phyloP scores from a whole-genome alignment of 2,888 invertebrate genomes.

The Geotrupes spiniger region DNA sequence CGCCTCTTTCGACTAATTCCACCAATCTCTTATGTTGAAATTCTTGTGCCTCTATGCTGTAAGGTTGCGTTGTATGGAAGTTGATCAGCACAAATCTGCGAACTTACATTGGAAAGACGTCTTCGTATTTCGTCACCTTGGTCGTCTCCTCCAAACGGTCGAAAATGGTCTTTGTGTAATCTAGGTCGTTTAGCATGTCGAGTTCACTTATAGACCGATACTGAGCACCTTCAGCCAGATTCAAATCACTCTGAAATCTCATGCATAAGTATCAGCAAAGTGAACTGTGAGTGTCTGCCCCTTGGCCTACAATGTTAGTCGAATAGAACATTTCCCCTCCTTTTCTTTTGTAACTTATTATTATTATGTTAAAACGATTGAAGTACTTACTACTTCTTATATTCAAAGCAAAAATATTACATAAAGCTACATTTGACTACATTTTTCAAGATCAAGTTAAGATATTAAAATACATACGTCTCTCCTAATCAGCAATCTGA shows the following conservation, averaged over 20 bases:
- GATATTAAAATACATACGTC: constrained; percentile 45
- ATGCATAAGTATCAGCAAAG: no score
- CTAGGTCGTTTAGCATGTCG: constrained; percentile 42
- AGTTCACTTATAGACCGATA: constrained; percentile 35
- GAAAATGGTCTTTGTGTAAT: constrained; percentile 47
- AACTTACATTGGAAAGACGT: constrained; percentile 49
- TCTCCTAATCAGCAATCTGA: constrained; percentile 49
- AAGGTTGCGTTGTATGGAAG: constrained; percentile 5
- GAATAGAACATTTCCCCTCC: no score
- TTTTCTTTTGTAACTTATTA: no score
- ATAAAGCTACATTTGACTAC: no score
- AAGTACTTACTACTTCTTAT: no score
- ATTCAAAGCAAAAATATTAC: no score
- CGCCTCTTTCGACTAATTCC: constrained; percentile 50
- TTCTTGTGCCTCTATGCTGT: constrained; percentile 54
- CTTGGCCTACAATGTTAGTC: no score
- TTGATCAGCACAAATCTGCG: background rate
- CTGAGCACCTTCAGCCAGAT: constrained; percentile 10
- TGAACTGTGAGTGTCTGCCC: no score
- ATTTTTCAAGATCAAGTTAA: no score
- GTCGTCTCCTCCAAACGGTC: constrained; percentile 46
- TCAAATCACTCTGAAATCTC: constrained; percentile 14
- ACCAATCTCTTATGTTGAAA: constrained; percentile 54
- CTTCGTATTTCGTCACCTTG: constrained; percentile 48
- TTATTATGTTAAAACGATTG: no score